Percentiles rank a stretch among this genome's conserved stretches.
Evolutionary conservation across 2,113 vertebrate species (phyloP).

Genomic region (Carlito syrichta): DNA sequence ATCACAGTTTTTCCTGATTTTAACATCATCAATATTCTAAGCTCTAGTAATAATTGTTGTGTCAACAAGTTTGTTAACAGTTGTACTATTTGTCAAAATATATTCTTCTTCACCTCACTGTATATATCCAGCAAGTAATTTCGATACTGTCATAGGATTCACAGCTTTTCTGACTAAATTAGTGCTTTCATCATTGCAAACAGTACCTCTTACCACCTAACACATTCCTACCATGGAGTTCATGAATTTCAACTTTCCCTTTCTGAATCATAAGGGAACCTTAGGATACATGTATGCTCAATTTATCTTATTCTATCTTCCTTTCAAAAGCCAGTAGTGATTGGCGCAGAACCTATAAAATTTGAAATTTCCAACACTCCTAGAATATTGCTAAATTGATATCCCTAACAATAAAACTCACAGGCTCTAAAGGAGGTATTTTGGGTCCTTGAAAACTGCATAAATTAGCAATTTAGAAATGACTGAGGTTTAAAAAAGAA

Average conservation of each 20-base stretch:
- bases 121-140: background rate
- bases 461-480: background rate
- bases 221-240: background rate
- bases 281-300: background rate
- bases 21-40: constrained; percentile 40
- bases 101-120: background rate
- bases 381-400: background rate
- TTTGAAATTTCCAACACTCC: background rate
- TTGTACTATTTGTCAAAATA: constrained; percentile 44
- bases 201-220: background rate
- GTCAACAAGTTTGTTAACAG: background rate
- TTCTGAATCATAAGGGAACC: background rate
- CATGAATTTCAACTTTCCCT: background rate
- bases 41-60: background rate
- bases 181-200: background rate
- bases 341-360: background rate
- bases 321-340: background rate
- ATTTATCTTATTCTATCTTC: constrained; percentile 13
- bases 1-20: constrained; percentile 5
- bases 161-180: constrained; percentile 1
- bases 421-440: background rate
- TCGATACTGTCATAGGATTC: background rate
- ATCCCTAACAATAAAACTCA: background rate
- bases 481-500: background rate
- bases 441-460: background rate